A percentile compares a stretch with the other conserved stretches of the same genome.
phyloP scores from a whole-genome alignment of 2,797 vertebrate genomes.

The Crenuchus spilurus region DNA sequence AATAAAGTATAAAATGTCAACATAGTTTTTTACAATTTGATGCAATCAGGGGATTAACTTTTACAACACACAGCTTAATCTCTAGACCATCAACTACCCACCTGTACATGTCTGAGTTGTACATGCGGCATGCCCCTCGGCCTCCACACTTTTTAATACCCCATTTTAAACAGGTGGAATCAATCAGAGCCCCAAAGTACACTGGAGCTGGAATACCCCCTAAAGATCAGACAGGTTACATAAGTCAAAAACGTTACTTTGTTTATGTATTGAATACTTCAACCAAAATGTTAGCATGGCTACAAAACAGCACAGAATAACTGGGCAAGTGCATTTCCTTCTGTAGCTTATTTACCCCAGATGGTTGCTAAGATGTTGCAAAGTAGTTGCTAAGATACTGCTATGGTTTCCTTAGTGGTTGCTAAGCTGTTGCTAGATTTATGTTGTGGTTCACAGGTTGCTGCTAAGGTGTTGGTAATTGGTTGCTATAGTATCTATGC shows the following conservation, averaged over 20 bases:
- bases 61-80: background rate
- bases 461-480: too few species aligned
- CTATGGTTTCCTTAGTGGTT: too few species aligned
- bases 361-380: too few species aligned
- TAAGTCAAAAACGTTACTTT: background rate
- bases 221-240: conserved; percentile 55
- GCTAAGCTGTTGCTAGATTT: too few species aligned
- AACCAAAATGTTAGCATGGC: background rate
- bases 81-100: too few species aligned
- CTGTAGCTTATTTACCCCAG: too few species aligned
- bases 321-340: too few species aligned
- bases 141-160: conserved; percentile 79
- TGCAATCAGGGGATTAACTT: background rate
- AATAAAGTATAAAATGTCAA: background rate
- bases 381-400: too few species aligned
- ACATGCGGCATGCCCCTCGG: conserved; percentile 86
- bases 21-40: background rate
- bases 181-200: conserved; percentile 88
- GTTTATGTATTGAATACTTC: background rate
- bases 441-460: too few species aligned
- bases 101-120: conserved; percentile 81
- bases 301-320: background rate
- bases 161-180: conserved; percentile 90
- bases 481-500: too few species aligned
- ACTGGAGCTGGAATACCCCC: conserved; percentile 92